Conservation (phyloP, 2,888 invertebrate species). For the Aplocera efformata region DNA sequence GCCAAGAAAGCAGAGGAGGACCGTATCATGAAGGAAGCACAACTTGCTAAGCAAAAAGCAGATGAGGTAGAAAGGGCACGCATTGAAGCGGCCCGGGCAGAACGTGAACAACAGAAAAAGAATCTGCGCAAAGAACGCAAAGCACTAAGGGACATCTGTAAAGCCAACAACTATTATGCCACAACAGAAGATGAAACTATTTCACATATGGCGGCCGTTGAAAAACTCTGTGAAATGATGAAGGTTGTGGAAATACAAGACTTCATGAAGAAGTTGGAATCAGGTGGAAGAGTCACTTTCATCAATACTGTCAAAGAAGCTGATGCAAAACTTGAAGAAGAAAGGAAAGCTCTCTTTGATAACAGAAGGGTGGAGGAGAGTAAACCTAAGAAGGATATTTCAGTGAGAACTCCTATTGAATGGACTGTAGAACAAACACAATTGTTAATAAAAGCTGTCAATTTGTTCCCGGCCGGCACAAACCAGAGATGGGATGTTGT, state of each 20-base stretch:
- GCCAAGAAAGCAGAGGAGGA: conserved; percentile 93
- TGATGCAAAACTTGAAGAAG: conserved; percentile 88
- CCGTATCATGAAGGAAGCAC: conserved; percentile 85
- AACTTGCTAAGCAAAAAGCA: conserved; percentile 86
- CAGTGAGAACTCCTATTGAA: conserved; percentile 73
- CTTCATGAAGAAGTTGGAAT: conserved; percentile 85
- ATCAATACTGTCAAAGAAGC: conserved; percentile 84
- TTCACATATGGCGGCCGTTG: conserved; percentile 93
- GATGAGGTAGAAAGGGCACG: conserved; percentile 91
- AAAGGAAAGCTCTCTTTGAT: conserved; percentile 83
- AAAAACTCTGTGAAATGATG: conserved; percentile 92
- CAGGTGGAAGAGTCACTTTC: conserved; percentile 84
- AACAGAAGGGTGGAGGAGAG: conserved; percentile 70
- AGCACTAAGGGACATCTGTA: conserved; percentile 87
- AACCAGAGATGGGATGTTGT: conserved; percentile 97
- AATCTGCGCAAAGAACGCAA: conserved; percentile 93
- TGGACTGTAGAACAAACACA: conserved; percentile 95
- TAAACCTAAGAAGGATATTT: conserved; percentile 64
- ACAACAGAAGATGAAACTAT: conserved; percentile 86
- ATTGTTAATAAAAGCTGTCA: conserved; percentile 96
- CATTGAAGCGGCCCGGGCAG: conserved; percentile 90
- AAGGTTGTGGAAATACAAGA: conserved; percentile 86
- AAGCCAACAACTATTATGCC: conserved; percentile 90
- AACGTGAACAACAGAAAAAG: conserved; percentile 92
- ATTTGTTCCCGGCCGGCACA: conserved; percentile 97